phyloP scores from a whole-genome alignment of 1,140 invertebrate species.

The Drosophila melanica region DNA sequence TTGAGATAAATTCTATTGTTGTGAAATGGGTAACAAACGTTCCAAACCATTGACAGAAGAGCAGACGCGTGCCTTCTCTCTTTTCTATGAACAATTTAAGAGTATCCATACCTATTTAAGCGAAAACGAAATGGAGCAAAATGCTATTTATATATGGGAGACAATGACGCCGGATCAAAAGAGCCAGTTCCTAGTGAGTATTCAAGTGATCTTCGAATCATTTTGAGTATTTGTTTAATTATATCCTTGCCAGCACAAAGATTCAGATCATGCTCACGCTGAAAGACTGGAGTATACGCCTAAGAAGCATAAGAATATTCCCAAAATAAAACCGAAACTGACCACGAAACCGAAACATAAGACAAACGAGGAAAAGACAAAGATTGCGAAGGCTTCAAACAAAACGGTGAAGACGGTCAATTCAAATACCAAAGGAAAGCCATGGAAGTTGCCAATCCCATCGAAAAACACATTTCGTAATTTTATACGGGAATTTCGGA shows the following conservation, averaged over 20 bases:
- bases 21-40: background rate
- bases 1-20: background rate
- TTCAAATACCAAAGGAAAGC: background rate
- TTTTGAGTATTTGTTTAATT: background rate
- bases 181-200: constrained; percentile 10
- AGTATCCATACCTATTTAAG: background rate
- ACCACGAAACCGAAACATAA: background rate
- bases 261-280: background rate
- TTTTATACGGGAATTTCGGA: background rate
- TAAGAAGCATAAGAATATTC: background rate
- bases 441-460: background rate
- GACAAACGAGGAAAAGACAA: background rate
- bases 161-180: background rate
- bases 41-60: background rate
- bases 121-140: background rate
- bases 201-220: background rate
- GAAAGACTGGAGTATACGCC: background rate
- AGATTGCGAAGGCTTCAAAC: no score
- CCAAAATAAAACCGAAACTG: background rate
- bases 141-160: constrained; percentile 1
- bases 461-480: background rate
- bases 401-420: background rate
- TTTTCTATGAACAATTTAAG: background rate
- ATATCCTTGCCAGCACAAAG: background rate
- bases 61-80: background rate